Evolutionary conservation across 1,140 invertebrate species (phyloP).

Genomic region (Drosophila quadrilineata): DNA sequence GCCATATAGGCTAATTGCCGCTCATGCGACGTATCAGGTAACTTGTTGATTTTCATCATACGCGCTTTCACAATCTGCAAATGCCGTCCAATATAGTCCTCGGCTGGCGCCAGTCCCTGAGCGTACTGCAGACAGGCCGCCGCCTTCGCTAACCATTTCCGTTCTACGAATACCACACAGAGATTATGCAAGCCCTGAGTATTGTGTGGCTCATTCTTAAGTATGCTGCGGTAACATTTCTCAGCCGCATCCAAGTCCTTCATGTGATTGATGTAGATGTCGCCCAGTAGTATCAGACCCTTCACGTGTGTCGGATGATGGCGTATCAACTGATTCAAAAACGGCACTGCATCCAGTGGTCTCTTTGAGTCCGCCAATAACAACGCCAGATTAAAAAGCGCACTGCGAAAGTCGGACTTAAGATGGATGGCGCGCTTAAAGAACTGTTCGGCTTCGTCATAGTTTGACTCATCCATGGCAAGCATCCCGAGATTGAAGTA

Average conservation of each 20-base stretch:
- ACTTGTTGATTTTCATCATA: conserved; percentile 74
- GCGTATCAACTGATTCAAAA: conserved; percentile 94
- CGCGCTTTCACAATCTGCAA: conserved; percentile 82
- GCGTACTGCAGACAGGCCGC: conserved; percentile 92
- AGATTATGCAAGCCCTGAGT: conserved; percentile 97
- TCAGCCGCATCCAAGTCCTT: conserved; percentile 96
- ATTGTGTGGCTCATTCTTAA: conserved; percentile 93
- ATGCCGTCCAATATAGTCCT: conserved; percentile 95
- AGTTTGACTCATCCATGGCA: conserved; percentile 96
- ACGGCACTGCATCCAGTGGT: conserved; percentile 95
- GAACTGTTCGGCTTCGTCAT: conserved; percentile 93
- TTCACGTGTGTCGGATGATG: conserved; percentile 97
- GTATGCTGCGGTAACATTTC: conserved; percentile 95
- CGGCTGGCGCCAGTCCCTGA: conserved; percentile 89
- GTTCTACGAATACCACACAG: conserved; percentile 97
- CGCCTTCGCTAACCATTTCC: conserved; percentile 90
- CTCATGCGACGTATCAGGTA: conserved; percentile 73
- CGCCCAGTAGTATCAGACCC: conserved; percentile 95
- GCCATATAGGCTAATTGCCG: conserved; percentile 72
- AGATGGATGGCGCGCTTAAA: conserved; percentile 93
- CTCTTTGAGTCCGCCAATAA: conserved; percentile 93
- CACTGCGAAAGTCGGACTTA: conserved; percentile 93
- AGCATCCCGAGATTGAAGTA: conserved; percentile 98
- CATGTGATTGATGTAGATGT: conserved; percentile 98
- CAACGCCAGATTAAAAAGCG: conserved; percentile 96